Percentiles rank a stretch among this genome's conserved stretches.
phyloP scores from a whole-genome alignment of 2,888 invertebrate species.

The Sthenelais limicola region DNA sequence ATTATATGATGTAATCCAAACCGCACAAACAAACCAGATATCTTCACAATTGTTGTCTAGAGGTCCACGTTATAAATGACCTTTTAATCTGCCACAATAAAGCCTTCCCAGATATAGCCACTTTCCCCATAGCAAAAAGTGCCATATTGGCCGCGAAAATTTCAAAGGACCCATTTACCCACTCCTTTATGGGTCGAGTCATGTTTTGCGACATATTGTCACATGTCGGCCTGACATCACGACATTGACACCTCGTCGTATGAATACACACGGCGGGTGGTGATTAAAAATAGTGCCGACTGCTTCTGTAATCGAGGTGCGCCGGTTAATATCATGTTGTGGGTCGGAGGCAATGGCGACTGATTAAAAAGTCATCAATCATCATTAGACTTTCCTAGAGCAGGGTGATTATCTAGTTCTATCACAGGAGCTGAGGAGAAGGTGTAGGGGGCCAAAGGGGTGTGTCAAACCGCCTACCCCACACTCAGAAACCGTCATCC shows the following conservation, averaged over 20 bases:
- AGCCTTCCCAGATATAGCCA: neutral
- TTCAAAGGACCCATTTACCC: constrained; percentile 7
- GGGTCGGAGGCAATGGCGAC: neutral
- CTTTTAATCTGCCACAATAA: neutral
- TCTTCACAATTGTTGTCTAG: no score
- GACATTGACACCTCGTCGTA: neutral
- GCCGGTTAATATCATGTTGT: constrained; percentile 18
- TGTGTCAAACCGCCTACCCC: no score
- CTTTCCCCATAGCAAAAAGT: constrained; percentile 3
- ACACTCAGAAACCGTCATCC: no score
- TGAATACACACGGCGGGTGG: neutral
- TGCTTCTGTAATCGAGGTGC: constrained; percentile 2
- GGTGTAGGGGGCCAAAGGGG: no score
- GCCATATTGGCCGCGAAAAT: constrained; percentile 4
- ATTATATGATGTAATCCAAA: no score
- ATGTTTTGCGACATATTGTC: constrained; percentile 1
- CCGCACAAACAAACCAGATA: no score
- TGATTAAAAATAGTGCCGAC: neutral
- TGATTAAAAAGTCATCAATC: constrained; percentile 29
- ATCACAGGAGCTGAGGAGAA: no score
- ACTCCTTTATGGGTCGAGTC: neutral
- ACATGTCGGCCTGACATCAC: neutral
- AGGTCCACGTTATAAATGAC: no score
- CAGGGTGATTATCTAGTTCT: constrained; percentile 10
- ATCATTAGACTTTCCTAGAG: neutral